Conservation (phyloP, 2,888 invertebrate genomes). For the Pseudococcus jackbeardsleyi region DNA sequence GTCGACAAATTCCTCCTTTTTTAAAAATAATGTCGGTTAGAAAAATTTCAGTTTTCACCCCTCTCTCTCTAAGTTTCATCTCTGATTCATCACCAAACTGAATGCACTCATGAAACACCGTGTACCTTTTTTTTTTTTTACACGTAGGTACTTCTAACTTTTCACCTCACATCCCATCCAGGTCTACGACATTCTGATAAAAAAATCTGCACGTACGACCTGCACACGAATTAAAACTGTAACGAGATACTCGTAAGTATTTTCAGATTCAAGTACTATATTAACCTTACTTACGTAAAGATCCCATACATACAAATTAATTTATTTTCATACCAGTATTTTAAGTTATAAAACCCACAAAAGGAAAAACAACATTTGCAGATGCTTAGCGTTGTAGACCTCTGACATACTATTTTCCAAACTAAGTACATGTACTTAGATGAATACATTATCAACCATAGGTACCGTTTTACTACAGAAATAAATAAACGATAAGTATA, state of each 20-base stretch:
- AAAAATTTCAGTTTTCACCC: too few relatives aligned
- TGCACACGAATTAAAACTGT: constrained; percentile 40
- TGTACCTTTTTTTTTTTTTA: background rate
- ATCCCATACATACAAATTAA: constrained; percentile 47
- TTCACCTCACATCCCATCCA: background rate
- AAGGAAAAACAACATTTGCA: constrained; percentile 48
- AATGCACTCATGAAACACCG: too few relatives aligned
- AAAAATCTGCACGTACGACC: constrained; percentile 23
- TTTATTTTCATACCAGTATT: constrained; percentile 37
- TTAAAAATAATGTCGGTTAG: too few relatives aligned
- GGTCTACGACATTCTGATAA: background rate
- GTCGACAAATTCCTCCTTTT: too few relatives aligned
- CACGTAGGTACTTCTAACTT: background rate
- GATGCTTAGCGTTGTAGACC: background rate
- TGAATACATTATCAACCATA: background rate
- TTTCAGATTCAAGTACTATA: background rate
- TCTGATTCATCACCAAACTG: too few relatives aligned
- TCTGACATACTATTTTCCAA: background rate
- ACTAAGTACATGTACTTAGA: background rate
- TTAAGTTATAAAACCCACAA: constrained; percentile 6
- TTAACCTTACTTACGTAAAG: constrained; percentile 7
- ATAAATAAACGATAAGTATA: background rate
- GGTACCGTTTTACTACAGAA: too few relatives aligned
- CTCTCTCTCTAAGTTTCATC: too few relatives aligned
- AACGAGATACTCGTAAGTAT: constrained; percentile 20